Percentiles rank a stretch among this genome's conserved stretches.
Evolutionary conservation across 2,113 vertebrate genomes (phyloP).

Genomic region (Beaufortia kweichowensis): DNA sequence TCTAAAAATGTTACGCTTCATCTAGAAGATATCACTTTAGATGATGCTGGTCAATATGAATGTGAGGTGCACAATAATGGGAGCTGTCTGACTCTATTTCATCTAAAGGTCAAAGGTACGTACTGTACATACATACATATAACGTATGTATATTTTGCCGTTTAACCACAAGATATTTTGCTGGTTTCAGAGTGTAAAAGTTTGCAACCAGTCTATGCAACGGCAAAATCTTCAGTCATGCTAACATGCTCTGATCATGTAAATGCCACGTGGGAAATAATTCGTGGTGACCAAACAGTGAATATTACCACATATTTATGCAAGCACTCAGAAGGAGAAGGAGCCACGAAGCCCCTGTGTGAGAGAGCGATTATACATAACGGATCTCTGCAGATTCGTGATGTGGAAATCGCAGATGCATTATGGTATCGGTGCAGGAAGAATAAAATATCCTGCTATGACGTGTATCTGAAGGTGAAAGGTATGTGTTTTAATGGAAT

Average conservation of each 20-base stretch:
- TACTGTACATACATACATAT: too few species aligned
- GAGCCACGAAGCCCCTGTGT: not conserved
- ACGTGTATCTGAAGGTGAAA: not conserved
- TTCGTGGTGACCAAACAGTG: not conserved
- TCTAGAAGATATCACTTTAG: not conserved
- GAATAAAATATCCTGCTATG: conserved; percentile 23
- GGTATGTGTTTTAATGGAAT: not conserved
- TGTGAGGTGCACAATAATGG: conserved; percentile 12
- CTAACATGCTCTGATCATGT: conserved; percentile 8
- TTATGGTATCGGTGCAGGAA: not conserved
- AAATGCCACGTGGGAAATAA: not conserved
- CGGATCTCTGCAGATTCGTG: not conserved
- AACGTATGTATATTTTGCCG: too few species aligned
- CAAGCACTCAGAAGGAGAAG: not conserved
- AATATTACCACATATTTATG: not conserved
- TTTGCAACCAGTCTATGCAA: not conserved
- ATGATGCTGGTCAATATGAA: not conserved
- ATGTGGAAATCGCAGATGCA: not conserved
- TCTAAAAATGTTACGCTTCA: not conserved
- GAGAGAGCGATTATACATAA: not conserved
- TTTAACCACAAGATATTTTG: not conserved
- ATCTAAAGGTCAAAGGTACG: not conserved
- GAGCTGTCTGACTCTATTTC: not conserved
- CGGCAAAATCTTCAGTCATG: not conserved
- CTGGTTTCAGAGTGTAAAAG: conserved; percentile 10